These are phyloP conservation scores for Philaethria dido DNA, from an alignment of 2,888 invertebrate genomes.

Conservation along the genomic window DNA sequence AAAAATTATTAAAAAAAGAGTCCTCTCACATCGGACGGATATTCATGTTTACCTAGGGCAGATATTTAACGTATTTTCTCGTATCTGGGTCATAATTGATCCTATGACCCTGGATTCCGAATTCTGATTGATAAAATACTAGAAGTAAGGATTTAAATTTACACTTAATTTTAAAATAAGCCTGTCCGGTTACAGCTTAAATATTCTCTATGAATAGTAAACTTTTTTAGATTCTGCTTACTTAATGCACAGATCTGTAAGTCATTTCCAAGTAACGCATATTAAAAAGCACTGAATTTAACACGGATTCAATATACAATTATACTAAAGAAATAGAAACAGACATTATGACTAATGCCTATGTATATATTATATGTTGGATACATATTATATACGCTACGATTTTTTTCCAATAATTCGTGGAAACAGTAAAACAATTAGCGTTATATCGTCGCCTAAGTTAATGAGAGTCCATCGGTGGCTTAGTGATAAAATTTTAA, in stretches of 20 bases:
- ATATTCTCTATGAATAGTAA: no score
- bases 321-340: no score
- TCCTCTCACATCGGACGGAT: no score
- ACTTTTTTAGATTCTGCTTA: no score
- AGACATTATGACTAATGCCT: no score
- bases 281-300: no score
- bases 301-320: no score
- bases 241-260: no score
- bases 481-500: conserved; percentile 79
- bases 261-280: no score
- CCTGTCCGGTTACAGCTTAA: neutral
- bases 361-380: neutral
- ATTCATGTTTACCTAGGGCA: neutral
- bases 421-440: conserved; percentile 71
- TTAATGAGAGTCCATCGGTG: conserved; percentile 72
- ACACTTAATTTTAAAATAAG: neutral
- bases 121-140: neutral
- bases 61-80: neutral
- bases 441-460: conserved; percentile 61
- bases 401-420: conserved; percentile 50
- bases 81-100: neutral
- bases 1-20: no score
- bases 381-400: conserved; percentile 11
- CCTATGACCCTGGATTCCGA: neutral
- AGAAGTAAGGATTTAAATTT: neutral